Evolutionary conservation across 2,888 invertebrate genomes (phyloP).

Genomic region (Campoplex nolae): DNA sequence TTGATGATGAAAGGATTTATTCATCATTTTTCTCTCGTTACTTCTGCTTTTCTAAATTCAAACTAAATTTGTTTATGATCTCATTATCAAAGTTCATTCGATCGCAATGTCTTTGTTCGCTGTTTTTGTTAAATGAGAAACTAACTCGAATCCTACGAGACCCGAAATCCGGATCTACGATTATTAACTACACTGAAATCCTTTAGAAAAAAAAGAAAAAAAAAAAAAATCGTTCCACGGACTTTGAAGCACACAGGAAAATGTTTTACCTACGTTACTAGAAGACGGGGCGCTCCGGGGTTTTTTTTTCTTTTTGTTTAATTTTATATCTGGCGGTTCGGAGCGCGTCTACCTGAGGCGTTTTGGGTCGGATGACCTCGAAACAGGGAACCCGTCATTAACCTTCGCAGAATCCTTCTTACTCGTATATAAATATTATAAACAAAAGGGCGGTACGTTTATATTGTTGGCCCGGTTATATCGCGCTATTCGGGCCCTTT

Average conservation of each 20-base stretch:
- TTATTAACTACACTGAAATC: neutral
- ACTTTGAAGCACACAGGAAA: slow-evolving; percentile 12
- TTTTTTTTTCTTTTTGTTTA: neutral
- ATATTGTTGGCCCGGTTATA: neutral
- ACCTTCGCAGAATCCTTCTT: slow-evolving; percentile 62
- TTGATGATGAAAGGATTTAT: neutral
- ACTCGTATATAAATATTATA: slow-evolving; percentile 24
- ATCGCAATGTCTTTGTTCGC: neutral
- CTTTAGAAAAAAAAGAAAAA: neutral
- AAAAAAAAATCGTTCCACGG: neutral
- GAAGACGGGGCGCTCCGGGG: slow-evolving; percentile 16
- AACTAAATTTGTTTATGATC: slow-evolving; percentile 2
- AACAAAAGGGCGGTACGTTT: slow-evolving; percentile 28
- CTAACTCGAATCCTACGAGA: neutral
- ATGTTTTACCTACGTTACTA: neutral
- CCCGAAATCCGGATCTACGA: neutral
- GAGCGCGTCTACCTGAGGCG: slow-evolving; percentile 64
- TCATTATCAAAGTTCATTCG: neutral
- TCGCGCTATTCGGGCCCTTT: slow-evolving; percentile 6
- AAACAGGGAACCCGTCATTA: slow-evolving; percentile 59
- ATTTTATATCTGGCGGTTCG: slow-evolving; percentile 11
- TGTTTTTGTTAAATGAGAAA: neutral
- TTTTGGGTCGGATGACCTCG: slow-evolving; percentile 61
- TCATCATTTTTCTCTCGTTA: neutral
- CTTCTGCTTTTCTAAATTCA: neutral